These are phyloP conservation scores for Thysanoteuthis rhombus DNA, from an alignment of 2,888 invertebrate genomes.

Conservation along the genomic window DNA sequence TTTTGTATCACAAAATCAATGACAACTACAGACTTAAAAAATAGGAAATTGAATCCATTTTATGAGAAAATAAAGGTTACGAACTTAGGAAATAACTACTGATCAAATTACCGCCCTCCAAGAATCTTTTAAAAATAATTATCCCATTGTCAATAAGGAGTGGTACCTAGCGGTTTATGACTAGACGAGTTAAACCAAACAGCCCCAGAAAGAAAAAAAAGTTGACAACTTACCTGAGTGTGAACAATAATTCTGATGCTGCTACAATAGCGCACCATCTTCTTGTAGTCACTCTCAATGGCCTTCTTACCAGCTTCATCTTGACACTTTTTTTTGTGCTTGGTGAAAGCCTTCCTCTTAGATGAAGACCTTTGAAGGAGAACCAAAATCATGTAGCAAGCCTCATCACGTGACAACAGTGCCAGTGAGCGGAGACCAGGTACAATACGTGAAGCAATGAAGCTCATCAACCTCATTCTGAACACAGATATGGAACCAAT, in stretches of 20 bases:
- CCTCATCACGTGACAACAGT: slow-evolving; percentile 42
- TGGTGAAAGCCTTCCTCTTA: slow-evolving; percentile 99
- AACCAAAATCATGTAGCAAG: slow-evolving; percentile 25
- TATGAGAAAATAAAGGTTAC: too few relatives aligned
- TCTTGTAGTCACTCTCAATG: slow-evolving; percentile 95
- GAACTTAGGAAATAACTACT: too few relatives aligned
- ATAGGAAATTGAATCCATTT: too few relatives aligned
- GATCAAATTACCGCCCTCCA: too few relatives aligned
- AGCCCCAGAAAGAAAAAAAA: too few relatives aligned
- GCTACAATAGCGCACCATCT: slow-evolving; percentile 98
- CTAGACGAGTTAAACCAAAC: too few relatives aligned
- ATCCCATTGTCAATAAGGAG: too few relatives aligned
- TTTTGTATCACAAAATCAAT: too few relatives aligned
- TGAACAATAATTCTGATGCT: slow-evolving; percentile 96
- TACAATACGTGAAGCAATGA: slow-evolving; percentile 20
- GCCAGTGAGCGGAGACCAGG: slow-evolving; percentile 32
- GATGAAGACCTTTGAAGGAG: slow-evolving; percentile 89
- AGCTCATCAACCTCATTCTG: background rate
- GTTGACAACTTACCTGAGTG: slow-evolving; percentile 88
- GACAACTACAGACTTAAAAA: too few relatives aligned
- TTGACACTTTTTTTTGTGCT: slow-evolving; percentile 98
- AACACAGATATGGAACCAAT: background rate
- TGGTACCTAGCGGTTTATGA: too few relatives aligned
- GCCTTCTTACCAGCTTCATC: slow-evolving; percentile 96
- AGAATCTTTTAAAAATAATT: too few relatives aligned